A percentile compares a stretch with the other conserved stretches of the same genome.
Evolutionary conservation across 2,113 vertebrate genomes (phyloP).

Genomic region (Clarias magur): DNA sequence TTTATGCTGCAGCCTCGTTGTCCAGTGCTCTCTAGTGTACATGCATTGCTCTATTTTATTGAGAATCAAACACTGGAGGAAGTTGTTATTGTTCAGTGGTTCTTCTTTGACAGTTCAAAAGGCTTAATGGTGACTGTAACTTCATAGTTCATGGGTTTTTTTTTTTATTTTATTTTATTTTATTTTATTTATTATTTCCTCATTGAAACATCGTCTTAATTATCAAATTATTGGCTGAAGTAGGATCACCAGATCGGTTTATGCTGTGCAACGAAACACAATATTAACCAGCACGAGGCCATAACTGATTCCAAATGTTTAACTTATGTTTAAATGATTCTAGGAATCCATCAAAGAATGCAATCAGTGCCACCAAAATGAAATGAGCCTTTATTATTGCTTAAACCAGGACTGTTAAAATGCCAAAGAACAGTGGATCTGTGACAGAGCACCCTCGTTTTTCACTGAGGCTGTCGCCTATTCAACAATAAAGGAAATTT

Average conservation of each 20-base stretch:
- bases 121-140: not conserved
- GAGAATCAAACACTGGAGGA: conserved; percentile 1
- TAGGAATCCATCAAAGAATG: not conserved
- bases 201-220: not conserved
- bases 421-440: not conserved
- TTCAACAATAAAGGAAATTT: not conserved
- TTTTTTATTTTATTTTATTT: not conserved
- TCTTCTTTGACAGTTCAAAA: not conserved
- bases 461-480: not conserved
- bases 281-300: not conserved
- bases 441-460: not conserved
- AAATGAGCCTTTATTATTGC: not conserved
- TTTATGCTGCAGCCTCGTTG: conserved; percentile 32
- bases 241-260: not conserved
- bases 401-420: not conserved
- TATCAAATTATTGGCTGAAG: not conserved
- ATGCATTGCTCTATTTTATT: conserved; percentile 19
- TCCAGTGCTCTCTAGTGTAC: conserved; percentile 26
- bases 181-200: not conserved
- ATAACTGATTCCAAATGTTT: not conserved
- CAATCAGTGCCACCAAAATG: not conserved
- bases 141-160: not conserved
- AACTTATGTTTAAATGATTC: conserved; percentile 1
- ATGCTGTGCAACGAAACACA: not conserved
- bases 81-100: not conserved